Percentiles rank a stretch among this genome's conserved stretches.
These are phyloP conservation scores for Catajapyx aquilonaris DNA, from an alignment of 1,140 invertebrate species.

Conservation along the genomic window DNA sequence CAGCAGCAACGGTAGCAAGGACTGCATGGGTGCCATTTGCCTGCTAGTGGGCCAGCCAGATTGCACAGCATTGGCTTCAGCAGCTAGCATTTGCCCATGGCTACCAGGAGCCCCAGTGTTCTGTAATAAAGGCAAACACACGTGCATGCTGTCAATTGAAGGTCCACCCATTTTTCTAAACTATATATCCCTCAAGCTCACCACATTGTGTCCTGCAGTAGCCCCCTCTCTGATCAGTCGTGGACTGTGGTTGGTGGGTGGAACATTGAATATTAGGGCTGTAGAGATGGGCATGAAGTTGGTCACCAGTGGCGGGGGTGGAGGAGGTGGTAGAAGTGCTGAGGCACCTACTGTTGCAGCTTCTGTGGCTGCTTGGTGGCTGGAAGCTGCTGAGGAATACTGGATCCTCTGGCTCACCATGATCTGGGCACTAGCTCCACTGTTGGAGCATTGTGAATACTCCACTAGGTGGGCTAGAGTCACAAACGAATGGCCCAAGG, in stretches of 20 bases:
- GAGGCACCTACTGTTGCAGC: constrained; percentile 11
- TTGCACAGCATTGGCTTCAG: constrained; percentile 58
- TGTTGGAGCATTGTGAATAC: constrained; percentile 90
- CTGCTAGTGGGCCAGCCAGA: constrained; percentile 50
- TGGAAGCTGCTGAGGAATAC: constrained; percentile 30
- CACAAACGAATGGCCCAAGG: constrained; percentile 86
- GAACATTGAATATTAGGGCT: constrained; percentile 66
- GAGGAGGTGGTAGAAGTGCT: too few relatives aligned
- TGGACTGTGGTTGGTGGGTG: constrained; percentile 44
- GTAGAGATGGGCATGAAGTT: constrained; percentile 50
- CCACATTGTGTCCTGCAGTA: constrained; percentile 39
- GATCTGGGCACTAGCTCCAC: constrained; percentile 86
- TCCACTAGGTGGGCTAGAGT: constrained; percentile 81
- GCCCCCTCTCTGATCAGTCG: constrained; percentile 37
- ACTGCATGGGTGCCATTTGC: constrained; percentile 57
- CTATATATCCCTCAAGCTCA: too few relatives aligned
- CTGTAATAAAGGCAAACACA: constrained; percentile 83
- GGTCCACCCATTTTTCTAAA: too few relatives aligned
- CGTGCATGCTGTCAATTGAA: constrained; percentile 64
- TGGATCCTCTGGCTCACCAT: constrained; percentile 61
- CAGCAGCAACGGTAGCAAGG: too few relatives aligned
- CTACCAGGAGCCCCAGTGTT: too few relatives aligned
- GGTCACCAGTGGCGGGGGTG: constrained; percentile 29
- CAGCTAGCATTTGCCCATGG: constrained; percentile 40
- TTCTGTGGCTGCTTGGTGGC: constrained; percentile 14